These are phyloP conservation scores for Melospiza melodia DNA, from an alignment of 2,113 vertebrate genomes.

Conservation along the genomic window DNA sequence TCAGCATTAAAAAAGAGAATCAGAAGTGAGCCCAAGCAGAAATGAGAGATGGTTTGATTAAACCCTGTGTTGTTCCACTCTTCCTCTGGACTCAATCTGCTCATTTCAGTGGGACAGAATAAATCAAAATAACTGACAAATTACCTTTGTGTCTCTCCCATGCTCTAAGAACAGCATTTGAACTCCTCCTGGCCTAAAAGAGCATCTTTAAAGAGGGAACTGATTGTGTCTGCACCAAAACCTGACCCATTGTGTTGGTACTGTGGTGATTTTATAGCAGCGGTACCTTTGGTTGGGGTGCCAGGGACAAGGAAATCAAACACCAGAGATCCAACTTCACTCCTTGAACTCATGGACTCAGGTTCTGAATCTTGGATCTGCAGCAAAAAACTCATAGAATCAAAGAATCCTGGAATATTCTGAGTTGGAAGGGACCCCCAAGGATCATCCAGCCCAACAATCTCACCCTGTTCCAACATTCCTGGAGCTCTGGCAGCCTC, in stretches of 20 bases:
- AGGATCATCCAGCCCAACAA: background rate
- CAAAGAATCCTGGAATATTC: background rate
- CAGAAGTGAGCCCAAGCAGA: background rate
- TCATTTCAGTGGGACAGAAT: background rate
- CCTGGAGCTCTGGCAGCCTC: background rate
- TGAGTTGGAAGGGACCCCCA: background rate
- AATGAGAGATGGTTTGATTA: background rate
- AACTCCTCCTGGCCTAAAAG: background rate
- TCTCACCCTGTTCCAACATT: rapidly evolving
- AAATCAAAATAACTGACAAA: background rate
- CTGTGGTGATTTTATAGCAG: rapidly evolving
- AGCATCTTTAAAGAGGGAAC: background rate
- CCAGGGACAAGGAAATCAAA: background rate
- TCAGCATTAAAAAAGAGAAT: background rate
- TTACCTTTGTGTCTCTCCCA: background rate
- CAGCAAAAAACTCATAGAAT: too few species aligned
- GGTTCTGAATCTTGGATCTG: too few species aligned
- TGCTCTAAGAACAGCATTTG: background rate
- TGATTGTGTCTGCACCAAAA: background rate
- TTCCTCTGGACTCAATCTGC: background rate
- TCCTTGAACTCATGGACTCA: too few species aligned
- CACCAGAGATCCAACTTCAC: background rate
- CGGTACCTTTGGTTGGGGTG: background rate
- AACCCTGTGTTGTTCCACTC: background rate
- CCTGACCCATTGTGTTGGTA: rapidly evolving